Conservation (phyloP, 1,140 invertebrate genomes). For the Harpegnathos saltator region DNA sequence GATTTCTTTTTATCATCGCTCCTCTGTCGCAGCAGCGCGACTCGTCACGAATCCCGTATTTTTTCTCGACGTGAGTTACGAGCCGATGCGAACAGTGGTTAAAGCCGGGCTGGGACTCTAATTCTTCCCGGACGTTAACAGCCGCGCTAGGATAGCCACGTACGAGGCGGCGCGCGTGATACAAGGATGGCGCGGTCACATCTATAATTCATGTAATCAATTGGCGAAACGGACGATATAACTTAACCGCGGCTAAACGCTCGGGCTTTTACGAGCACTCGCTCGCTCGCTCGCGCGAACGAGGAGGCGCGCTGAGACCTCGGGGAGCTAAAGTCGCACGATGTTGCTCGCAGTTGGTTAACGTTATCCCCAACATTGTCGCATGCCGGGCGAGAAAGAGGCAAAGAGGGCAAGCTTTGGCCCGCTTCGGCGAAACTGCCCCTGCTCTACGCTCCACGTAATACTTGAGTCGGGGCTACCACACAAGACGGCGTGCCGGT, state of each 20-base stretch:
- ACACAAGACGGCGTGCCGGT: constrained; percentile 40
- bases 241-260: constrained; percentile 64
- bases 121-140: constrained; percentile 77
- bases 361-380: not conserved
- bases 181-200: constrained; percentile 51
- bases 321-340: too few species aligned
- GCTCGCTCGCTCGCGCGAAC: constrained; percentile 25
- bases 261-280: constrained; percentile 71
- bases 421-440: constrained; percentile 3
- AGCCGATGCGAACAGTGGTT: constrained; percentile 65
- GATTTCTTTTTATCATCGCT: not conserved
- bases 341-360: too few species aligned
- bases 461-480: constrained; percentile 47
- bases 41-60: constrained; percentile 66
- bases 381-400: constrained; percentile 13
- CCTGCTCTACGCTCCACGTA: constrained; percentile 40
- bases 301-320: constrained; percentile 3
- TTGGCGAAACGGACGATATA: constrained; percentile 75
- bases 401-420: not conserved
- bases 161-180: constrained; percentile 61
- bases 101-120: constrained; percentile 65
- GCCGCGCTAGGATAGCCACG: constrained; percentile 74
- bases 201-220: constrained; percentile 80
- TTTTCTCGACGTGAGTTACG: constrained; percentile 66
- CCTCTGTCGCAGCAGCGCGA: constrained; percentile 11